These are phyloP conservation scores for Tarsius wallacei DNA, from an alignment of 2,797 vertebrate genomes.

Conservation along the genomic window DNA sequence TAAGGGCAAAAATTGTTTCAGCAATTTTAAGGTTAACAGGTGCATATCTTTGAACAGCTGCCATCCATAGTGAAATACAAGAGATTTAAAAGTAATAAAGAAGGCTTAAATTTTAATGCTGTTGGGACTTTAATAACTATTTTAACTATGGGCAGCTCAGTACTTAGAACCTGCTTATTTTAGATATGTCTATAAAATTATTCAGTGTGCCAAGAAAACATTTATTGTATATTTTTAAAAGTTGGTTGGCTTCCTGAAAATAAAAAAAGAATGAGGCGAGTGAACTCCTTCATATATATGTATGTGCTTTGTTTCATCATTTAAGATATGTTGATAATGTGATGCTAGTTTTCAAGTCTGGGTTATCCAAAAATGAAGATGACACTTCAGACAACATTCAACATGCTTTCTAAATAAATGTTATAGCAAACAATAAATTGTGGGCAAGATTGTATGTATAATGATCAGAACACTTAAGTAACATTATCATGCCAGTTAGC, in stretches of 20 bases:
- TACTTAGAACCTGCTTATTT: constrained; percentile 90
- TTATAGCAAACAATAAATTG: constrained; percentile 1
- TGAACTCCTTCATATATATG: neutral
- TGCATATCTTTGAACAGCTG: constrained; percentile 90
- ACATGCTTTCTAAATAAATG: constrained; percentile 23
- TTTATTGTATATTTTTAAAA: constrained; percentile 83
- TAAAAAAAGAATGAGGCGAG: constrained; percentile 78
- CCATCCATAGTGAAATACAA: constrained; percentile 91
- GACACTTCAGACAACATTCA: constrained; percentile 38
- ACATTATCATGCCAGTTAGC: neutral
- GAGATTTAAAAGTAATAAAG: constrained; percentile 93
- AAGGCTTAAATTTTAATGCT: constrained; percentile 93
- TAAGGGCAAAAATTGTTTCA: constrained; percentile 85
- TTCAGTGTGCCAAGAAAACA: constrained; percentile 87
- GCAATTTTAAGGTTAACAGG: constrained; percentile 90
- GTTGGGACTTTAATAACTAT: constrained; percentile 90
- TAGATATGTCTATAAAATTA: constrained; percentile 89
- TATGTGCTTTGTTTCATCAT: constrained; percentile 30
- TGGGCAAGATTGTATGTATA: neutral
- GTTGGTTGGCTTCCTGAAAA: constrained; percentile 89
- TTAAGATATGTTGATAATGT: neutral
- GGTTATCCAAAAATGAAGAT: neutral
- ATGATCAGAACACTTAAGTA: neutral
- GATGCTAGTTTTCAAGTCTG: constrained; percentile 15
- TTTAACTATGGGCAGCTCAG: constrained; percentile 92